Conservation (phyloP, 2,797 vertebrate genomes). For the Arctocebus calabarensis region DNA sequence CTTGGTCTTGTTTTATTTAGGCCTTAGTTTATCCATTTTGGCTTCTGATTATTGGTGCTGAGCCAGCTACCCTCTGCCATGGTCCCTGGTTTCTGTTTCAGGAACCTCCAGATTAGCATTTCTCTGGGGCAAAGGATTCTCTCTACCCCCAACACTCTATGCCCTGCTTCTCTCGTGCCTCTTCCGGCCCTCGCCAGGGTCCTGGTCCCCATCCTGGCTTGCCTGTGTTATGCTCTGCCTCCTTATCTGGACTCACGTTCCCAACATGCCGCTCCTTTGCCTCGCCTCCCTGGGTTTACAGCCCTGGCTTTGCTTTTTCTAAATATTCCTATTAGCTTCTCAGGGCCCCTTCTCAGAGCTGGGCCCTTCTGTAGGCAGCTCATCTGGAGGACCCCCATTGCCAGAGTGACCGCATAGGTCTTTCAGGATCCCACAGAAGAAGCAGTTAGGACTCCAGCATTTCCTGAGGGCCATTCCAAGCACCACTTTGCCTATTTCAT, state of each 20-base stretch:
- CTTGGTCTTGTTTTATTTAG: not conserved
- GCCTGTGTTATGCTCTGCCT: not conserved
- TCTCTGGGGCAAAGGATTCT: not conserved
- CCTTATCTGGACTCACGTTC: not conserved
- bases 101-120: not conserved
- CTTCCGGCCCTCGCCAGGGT: not conserved
- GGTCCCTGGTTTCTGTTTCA: not conserved
- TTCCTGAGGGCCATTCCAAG: not conserved
- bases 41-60: not conserved
- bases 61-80: not conserved
- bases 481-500: not conserved
- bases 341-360: not conserved
- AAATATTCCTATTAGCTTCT: not conserved
- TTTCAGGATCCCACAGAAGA: not conserved
- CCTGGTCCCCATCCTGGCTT: not conserved
- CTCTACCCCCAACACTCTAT: not conserved
- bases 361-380: not conserved
- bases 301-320: not conserved
- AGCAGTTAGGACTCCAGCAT: not conserved
- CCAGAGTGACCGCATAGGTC: not conserved
- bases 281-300: not conserved
- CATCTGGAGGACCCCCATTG: not conserved
- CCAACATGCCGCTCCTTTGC: not conserved
- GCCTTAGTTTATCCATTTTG: not conserved
- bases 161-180: not conserved